These are phyloP conservation scores for Oreotragus oreotragus DNA, from an alignment of 2,113 vertebrate genomes.

Conservation along the genomic window DNA sequence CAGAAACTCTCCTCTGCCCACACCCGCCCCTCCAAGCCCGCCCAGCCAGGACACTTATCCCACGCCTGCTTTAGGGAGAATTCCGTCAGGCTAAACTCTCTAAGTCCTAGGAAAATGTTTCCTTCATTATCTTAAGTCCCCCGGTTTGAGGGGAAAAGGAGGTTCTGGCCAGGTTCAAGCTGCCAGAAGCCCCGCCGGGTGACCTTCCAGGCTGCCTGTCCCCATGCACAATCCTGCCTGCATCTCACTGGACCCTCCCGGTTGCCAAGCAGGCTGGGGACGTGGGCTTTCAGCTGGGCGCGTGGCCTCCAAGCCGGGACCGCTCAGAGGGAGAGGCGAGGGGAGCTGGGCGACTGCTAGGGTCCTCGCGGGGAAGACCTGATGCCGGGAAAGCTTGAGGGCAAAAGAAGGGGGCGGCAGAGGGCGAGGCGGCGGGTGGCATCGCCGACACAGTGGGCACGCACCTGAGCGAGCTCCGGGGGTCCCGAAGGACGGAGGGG, in stretches of 20 bases:
- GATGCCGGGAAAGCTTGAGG: not conserved
- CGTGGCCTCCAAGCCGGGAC: not conserved
- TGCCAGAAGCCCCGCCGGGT: not conserved
- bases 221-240: accelerated
- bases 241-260: not conserved
- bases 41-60: accelerated
- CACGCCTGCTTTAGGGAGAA: not conserved
- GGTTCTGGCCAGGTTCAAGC: not conserved
- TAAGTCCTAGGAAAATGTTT: not conserved
- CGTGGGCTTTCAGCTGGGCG: accelerated
- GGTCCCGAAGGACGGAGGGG: not conserved
- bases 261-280: not conserved
- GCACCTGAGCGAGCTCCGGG: not conserved
- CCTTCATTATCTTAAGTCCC: not conserved
- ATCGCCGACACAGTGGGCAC: not conserved
- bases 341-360: not conserved
- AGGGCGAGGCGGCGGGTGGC: not conserved
- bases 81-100: not conserved
- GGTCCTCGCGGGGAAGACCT: not conserved
- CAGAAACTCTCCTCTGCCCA: not conserved
- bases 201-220: not conserved
- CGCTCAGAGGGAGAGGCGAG: not conserved
- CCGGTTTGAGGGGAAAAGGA: not conserved
- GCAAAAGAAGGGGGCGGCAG: not conserved
- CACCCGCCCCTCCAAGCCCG: accelerated